Evolutionary conservation across 2,113 vertebrate genomes (phyloP).

Genomic region (Galbula dea): DNA sequence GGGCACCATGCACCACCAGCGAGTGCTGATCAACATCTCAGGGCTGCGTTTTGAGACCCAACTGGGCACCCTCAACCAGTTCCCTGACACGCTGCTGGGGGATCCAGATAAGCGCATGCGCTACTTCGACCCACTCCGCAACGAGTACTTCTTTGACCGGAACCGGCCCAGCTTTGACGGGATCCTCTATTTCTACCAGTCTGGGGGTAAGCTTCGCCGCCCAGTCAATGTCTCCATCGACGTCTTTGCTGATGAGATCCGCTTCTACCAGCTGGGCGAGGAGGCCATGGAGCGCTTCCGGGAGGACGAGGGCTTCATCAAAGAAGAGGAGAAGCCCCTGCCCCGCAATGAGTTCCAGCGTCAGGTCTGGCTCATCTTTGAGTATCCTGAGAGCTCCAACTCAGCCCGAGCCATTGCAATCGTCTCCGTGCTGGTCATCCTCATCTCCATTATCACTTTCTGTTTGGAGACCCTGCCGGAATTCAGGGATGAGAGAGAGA

Average conservation of each 20-base stretch:
- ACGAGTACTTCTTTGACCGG: slow-evolving; percentile 98
- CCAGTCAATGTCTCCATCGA: slow-evolving; percentile 94
- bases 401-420: slow-evolving; percentile 91
- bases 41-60: slow-evolving; percentile 94
- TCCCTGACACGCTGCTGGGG: slow-evolving; percentile 90
- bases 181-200: slow-evolving; percentile 96
- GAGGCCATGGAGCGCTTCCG: slow-evolving; percentile 92
- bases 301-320: slow-evolving; percentile 93
- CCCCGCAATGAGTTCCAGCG: slow-evolving; percentile 90
- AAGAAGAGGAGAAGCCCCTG: slow-evolving; percentile 90
- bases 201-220: slow-evolving; percentile 88
- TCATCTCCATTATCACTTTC: slow-evolving; percentile 96
- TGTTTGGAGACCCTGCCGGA: slow-evolving; percentile 95
- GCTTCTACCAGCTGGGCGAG: slow-evolving; percentile 93
- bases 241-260: slow-evolving; percentile 91
- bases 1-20: slow-evolving; percentile 84
- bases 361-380: slow-evolving; percentile 97
- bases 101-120: slow-evolving; percentile 90
- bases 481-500: slow-evolving; percentile 90
- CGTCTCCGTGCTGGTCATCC: slow-evolving; percentile 93
- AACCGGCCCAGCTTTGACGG: slow-evolving; percentile 95
- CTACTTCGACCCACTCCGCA: slow-evolving; percentile 94
- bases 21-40: slow-evolving; percentile 93
- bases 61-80: slow-evolving; percentile 93
- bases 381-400: slow-evolving; percentile 93